Percentiles rank a stretch among this genome's conserved stretches.
Evolutionary conservation across 2,797 vertebrate genomes (phyloP).

Genomic region (Anisognathus igniventris): DNA sequence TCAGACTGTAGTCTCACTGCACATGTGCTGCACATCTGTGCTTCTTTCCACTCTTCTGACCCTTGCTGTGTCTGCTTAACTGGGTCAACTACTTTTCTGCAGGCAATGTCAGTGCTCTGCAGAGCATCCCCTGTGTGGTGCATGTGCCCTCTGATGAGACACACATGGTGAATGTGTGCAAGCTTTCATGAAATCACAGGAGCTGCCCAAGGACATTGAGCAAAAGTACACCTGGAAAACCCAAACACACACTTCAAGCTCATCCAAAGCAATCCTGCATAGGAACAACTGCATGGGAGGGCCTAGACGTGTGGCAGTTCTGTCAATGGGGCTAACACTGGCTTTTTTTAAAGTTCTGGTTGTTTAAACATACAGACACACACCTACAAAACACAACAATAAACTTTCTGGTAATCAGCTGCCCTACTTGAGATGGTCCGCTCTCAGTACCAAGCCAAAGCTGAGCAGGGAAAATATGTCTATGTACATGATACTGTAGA

Average conservation of each 20-base stretch:
- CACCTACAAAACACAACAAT: neutral
- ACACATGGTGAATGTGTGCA: rapidly evolving
- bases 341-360: neutral
- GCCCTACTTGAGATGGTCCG: neutral
- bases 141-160: neutral
- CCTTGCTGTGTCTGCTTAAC: neutral
- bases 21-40: neutral
- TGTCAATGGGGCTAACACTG: neutral
- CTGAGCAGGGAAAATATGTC: neutral
- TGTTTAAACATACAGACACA: neutral
- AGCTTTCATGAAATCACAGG: neutral
- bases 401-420: neutral
- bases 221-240: neutral
- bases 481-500: neutral
- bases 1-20: neutral
- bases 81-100: neutral
- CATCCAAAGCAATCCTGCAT: neutral
- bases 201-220: neutral
- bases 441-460: neutral
- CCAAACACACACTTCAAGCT: neutral
- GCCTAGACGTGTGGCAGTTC: neutral
- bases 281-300: neutral
- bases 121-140: rapidly evolving
- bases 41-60: neutral
- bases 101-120: neutral